Percentiles rank a stretch among this genome's conserved stretches.
phyloP scores from a whole-genome alignment of 2,888 invertebrate genomes.

The Heteromurus nitidus region DNA sequence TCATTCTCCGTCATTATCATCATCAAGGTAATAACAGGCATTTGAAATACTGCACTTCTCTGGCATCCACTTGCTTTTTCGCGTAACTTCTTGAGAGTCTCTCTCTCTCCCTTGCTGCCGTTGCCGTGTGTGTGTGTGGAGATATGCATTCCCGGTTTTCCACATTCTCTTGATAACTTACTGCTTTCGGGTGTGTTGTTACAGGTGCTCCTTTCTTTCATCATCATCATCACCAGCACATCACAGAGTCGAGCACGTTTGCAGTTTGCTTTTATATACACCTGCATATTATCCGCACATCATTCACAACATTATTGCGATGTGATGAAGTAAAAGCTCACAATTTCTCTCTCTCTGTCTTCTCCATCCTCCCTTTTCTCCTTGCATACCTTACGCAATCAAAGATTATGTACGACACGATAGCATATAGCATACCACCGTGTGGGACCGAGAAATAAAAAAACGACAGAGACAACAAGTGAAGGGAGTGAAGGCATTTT shows the following conservation, averaged over 20 bases:
- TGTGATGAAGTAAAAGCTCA: not conserved
- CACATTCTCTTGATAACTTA: not conserved
- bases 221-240: too few species aligned
- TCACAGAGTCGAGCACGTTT: too few species aligned
- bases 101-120: too few species aligned
- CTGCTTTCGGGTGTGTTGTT: not conserved
- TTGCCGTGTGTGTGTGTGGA: too few species aligned
- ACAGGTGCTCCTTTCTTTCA: slow-evolving; percentile 6
- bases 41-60: slow-evolving; percentile 28
- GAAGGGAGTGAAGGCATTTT: not conserved
- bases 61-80: not conserved
- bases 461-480: not conserved
- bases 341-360: not conserved
- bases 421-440: too few species aligned
- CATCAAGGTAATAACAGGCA: slow-evolving; percentile 35
- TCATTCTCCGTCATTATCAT: slow-evolving; percentile 26
- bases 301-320: not conserved
- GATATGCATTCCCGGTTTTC: not conserved
- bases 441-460: not conserved
- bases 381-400: not conserved
- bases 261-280: not conserved
- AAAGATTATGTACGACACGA: not conserved
- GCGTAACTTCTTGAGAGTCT: too few species aligned
- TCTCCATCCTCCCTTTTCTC: not conserved
- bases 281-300: not conserved